phyloP scores from a whole-genome alignment of 2,113 vertebrate genomes.

The Ageneiosus marmoratus region DNA sequence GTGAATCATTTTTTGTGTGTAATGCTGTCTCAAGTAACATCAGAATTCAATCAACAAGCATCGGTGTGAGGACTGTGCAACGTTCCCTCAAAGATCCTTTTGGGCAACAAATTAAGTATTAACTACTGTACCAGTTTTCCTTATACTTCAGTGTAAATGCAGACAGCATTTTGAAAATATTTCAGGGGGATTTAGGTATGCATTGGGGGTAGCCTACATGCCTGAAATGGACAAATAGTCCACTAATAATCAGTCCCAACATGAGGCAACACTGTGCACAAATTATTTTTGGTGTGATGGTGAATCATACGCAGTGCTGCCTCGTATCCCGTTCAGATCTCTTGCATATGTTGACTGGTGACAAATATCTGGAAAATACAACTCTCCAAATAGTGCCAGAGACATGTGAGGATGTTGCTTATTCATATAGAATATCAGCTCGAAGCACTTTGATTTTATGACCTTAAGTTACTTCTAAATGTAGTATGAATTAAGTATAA shows the following conservation, averaged over 20 bases:
- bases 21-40: too few relatives aligned
- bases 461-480: background rate
- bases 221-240: background rate
- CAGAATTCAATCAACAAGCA: too few relatives aligned
- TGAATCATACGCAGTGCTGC: background rate
- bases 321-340: background rate
- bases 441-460: background rate
- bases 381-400: background rate
- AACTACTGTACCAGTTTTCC: too few relatives aligned
- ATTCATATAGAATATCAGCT: background rate
- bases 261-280: background rate
- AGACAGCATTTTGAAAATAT: background rate
- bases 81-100: too few relatives aligned
- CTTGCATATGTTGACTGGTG: background rate
- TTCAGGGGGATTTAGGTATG: background rate
- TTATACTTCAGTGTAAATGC: background rate
- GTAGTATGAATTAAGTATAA: background rate
- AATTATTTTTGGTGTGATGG: background rate
- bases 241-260: background rate
- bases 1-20: too few relatives aligned
- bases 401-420: background rate
- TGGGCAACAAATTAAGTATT: too few relatives aligned
- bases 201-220: background rate
- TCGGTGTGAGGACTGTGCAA: too few relatives aligned
- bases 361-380: background rate